Evolutionary conservation across 92 coral and sea anemone genomes (phyloP), one percentile per base, ranked within the genome.

Genomic region (Epizoanthus ramosus): DNA sequence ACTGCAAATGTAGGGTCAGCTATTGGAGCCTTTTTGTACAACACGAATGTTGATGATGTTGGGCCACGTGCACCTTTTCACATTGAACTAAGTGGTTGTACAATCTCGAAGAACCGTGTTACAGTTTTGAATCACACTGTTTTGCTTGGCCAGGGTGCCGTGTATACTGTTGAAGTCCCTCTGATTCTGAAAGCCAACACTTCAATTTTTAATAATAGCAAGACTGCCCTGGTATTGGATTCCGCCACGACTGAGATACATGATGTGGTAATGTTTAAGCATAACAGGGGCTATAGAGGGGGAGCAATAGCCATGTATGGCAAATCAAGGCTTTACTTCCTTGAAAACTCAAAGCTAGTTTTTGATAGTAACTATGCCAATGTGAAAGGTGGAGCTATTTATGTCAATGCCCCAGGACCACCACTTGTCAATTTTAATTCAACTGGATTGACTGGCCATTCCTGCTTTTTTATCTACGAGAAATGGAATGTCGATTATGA

Each of bases 251-350:
- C 91, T 66, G 83, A 92, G 24, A 70, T 97, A 17, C 50, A 75
- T 41, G 93, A 87, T 35, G 52, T 65, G 41, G 89, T 94, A 3
- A 56, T 81, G 2, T 97, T 97, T 54, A 72, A 56, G 31, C 63
- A 85, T 41, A 97, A 97, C 79, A 52, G 75, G 28, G 99, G 99
- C 0, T 73, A 66, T 10, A 86, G 91, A 57, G 99, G 99, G 22
- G 99, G 99, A 5, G 99, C 97, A 5, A 71, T 97, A 24, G 95
- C 98, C 57, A 35, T 97, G 85, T 97, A 94, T 81, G 97, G 98
- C 25, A 71, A 73, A 72, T 85, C 97, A 53, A 92, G 87, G 79
- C 68, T 97, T 0, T 68, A 68, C 28, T 81, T 97, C 63, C 9
- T 75, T 71, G 85, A 88, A 58, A 53, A 87, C 21, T 86, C 98